Evolutionary conservation across 2,797 vertebrate genomes (phyloP).

Genomic region (Sebastiscus albofasciatus): DNA sequence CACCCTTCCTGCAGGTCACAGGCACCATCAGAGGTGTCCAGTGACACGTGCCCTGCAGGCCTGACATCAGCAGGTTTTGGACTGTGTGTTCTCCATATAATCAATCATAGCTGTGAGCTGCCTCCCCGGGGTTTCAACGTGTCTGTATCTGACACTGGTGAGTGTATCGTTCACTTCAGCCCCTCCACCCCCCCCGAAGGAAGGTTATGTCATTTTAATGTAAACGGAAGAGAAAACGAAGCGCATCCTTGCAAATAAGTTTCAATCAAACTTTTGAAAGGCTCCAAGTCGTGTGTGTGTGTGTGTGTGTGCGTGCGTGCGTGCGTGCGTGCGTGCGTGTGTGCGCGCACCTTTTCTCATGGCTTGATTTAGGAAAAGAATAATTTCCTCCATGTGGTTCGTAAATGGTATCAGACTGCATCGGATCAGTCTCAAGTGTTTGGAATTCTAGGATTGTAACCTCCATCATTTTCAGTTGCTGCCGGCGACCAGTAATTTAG

Average conservation of each 20-base stretch:
- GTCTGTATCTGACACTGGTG: neutral
- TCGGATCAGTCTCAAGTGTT: slow-evolving; percentile 28
- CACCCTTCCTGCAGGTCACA: slow-evolving; percentile 35
- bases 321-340: neutral
- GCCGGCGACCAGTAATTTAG: neutral
- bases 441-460: slow-evolving; percentile 42
- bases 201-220: neutral
- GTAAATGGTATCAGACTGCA: slow-evolving; percentile 32
- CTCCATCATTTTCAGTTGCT: slow-evolving; percentile 1
- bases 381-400: slow-evolving; percentile 49
- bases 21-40: slow-evolving; percentile 42
- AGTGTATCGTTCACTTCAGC: neutral
- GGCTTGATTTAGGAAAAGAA: neutral
- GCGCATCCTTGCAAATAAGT: neutral
- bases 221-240: neutral
- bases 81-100: slow-evolving; percentile 21
- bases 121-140: neutral
- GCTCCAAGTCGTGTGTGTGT: neutral
- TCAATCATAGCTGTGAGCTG: slow-evolving; percentile 36
- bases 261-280: neutral
- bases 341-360: neutral
- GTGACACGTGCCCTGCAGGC: slow-evolving; percentile 48
- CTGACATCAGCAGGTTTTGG: slow-evolving; percentile 49
- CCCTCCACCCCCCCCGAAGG: neutral
- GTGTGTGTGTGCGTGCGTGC: neutral